Conservation (phyloP, 2,888 invertebrate genomes). For the Dioctria linearis region DNA sequence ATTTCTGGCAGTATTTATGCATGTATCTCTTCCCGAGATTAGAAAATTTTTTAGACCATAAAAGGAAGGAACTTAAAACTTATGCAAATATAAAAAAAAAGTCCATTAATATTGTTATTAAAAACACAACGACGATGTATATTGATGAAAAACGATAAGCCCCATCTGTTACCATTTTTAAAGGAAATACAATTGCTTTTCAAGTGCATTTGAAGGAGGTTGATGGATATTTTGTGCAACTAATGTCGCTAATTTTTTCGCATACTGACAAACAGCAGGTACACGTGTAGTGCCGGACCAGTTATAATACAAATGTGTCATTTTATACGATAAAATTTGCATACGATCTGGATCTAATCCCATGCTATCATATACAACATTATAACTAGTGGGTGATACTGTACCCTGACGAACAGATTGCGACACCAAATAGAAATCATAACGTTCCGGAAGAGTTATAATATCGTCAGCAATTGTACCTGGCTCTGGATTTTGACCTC, state of each 20-base stretch:
- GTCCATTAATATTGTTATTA: not conserved
- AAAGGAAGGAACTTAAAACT: not conserved
- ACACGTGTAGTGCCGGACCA: conserved; percentile 90
- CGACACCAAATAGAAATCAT: conserved; percentile 92
- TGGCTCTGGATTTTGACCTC: conserved; percentile 80
- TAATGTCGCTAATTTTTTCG: conserved; percentile 93
- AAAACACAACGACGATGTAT: not conserved
- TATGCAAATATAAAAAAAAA: not conserved
- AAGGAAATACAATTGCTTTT: conserved; percentile 79
- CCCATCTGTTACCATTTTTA: conserved; percentile 66
- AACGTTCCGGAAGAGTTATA: conserved; percentile 85
- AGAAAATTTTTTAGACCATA: no score
- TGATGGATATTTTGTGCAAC: conserved; percentile 86
- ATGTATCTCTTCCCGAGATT: not conserved
- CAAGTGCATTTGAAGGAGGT: conserved; percentile 76
- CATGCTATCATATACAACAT: conserved; percentile 83
- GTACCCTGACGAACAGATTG: conserved; percentile 92
- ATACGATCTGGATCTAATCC: conserved; percentile 81
- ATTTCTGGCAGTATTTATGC: not conserved
- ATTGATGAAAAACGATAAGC: not conserved
- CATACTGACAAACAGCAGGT: conserved; percentile 95
- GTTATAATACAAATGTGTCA: conserved; percentile 93
- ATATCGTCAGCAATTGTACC: conserved; percentile 92
- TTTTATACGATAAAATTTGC: conserved; percentile 89
- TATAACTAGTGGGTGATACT: conserved; percentile 92